A percentile compares a stretch with the other conserved stretches of the same genome.
These are phyloP conservation scores for Nyctalus aviator DNA, from an alignment of 2,797 vertebrate species.

Conservation along the genomic window DNA sequence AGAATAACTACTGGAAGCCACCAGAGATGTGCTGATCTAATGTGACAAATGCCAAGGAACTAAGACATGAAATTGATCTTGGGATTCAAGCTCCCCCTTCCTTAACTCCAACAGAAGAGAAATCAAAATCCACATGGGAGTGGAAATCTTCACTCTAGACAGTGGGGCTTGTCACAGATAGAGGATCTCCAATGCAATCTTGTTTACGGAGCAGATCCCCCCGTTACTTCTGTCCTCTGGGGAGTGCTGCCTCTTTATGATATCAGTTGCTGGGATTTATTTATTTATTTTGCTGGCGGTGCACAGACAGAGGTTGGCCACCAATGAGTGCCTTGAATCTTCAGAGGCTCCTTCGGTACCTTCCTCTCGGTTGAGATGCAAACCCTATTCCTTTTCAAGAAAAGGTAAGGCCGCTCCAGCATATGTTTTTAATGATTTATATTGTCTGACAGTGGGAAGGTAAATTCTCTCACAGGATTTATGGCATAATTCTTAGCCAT, in stretches of 20 bases:
- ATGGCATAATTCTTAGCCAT: constrained; percentile 66
- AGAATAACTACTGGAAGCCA: constrained; percentile 50
- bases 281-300: background rate
- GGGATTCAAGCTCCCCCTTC: constrained; percentile 11
- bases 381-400: background rate
- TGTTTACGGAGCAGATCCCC: background rate
- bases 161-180: background rate
- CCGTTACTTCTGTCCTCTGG: background rate
- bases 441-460: constrained; percentile 58
- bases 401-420: background rate
- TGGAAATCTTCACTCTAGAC: background rate
- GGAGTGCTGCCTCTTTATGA: background rate
- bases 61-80: constrained; percentile 40
- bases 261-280: background rate
- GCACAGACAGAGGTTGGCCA: background rate
- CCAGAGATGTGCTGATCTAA: constrained; percentile 5
- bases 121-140: background rate
- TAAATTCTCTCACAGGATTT: constrained; percentile 75
- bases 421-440: constrained; percentile 46
- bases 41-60: constrained; percentile 49
- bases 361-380: background rate
- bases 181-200: background rate
- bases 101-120: background rate
- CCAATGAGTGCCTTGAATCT: background rate
- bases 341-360: background rate